Conservation (phyloP, 2,888 invertebrate genomes). For the Microctonus aethiopoides region DNA sequence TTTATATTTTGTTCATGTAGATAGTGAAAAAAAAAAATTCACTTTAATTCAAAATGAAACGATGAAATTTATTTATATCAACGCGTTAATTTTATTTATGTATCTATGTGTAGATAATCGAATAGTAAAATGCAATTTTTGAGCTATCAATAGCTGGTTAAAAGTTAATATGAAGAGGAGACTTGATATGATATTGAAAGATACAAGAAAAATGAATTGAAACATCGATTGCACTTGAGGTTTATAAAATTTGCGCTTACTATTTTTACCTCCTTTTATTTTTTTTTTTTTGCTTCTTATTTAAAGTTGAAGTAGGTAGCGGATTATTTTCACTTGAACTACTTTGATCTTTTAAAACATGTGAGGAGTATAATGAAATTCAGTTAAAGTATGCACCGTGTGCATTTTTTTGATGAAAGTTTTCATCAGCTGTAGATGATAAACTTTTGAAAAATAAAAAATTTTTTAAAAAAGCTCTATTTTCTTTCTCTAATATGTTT, state of each 20-base stretch:
- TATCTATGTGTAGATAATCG: too few species aligned
- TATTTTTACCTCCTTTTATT: background rate
- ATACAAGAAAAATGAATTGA: background rate
- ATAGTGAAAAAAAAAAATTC: slow-evolving; percentile 27
- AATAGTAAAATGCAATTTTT: too few species aligned
- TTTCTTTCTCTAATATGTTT: background rate
- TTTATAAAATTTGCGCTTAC: background rate
- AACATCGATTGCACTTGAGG: background rate
- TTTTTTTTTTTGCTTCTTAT: background rate
- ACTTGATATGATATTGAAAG: background rate
- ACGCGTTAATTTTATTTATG: too few species aligned
- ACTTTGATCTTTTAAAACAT: background rate
- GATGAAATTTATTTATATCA: slow-evolving; percentile 5
- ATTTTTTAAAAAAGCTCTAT: background rate
- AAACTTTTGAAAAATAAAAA: too few species aligned
- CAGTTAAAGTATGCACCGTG: background rate
- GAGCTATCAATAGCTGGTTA: background rate
- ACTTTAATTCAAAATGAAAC: background rate
- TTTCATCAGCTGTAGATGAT: background rate
- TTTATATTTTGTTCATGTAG: background rate
- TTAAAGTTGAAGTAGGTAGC: background rate
- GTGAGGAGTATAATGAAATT: background rate
- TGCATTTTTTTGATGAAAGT: background rate
- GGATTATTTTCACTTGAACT: background rate
- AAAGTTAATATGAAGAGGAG: background rate